Base-by-base conservation (phyloP, 2,113 vertebrate species). In the Mohoua ochrocephala region DNA sequence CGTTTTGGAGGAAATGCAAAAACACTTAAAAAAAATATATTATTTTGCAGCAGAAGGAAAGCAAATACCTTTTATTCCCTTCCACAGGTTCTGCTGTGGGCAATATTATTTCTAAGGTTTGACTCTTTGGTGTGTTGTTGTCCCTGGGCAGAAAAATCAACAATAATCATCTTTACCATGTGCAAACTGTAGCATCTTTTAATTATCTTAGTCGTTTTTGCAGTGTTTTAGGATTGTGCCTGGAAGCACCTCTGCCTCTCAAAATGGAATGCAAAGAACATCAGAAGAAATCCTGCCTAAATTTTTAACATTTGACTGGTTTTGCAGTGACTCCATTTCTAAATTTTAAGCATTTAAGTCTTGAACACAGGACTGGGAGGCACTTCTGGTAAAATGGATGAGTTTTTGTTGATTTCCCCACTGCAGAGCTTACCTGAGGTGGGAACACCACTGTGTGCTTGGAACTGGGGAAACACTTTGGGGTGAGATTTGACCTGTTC, bases 41-140 rank as follows among this genome's bases (percentile, higher is more conserved):
- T 9, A 9, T 7, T 67, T 65, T 49, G 42, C 15, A 21, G 42
- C 7, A 31, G 16, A 30, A 35, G 15, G 6, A 31, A 67, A 10
- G 10, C 3, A 24, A 11, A n/a, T 33, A 9, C 0, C 2, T 74
- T 59, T 28, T 13, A 6, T 26, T 65, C 4, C 3, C 3, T 49
- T 67, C 22, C 13, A 31, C 5, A 74, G 8, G 1, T 81, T 24
- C 31, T 84, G 13, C 31, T 33, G 4, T 13, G 9, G 19, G 10
- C 2, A 10, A 4, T 28, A 31, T 7, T 26, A 27, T 52, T 76
- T 35, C 31, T 76, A 35, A 54, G 3, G 5, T 13, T 53, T 2
- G 3, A 1, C 10, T 73, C 8, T 20, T 67, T 42, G 30, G 54
- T 69, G 20, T 4, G 1, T 20, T 92, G 14, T 1, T 64, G 37